phyloP scores from a whole-genome alignment of 1,140 invertebrate genomes.

The Orchesella cincta region DNA sequence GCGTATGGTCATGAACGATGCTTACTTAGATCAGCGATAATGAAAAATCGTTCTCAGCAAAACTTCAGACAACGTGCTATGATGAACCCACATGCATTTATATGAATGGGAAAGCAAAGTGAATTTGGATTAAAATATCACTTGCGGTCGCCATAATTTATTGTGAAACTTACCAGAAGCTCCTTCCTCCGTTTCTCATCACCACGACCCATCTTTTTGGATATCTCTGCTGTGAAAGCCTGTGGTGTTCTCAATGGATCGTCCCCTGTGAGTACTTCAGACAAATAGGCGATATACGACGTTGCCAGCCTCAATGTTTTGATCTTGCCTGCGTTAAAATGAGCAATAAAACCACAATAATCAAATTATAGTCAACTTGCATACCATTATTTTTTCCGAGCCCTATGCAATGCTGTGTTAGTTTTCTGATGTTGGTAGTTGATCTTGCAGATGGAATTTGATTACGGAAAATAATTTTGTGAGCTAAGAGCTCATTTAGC shows the following conservation, averaged over 20 bases:
- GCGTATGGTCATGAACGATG: too few species aligned
- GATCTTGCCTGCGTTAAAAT: slow-evolving; percentile 69
- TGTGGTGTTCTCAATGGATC: slow-evolving; percentile 57
- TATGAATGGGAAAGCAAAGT: too few species aligned
- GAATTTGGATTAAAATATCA: too few species aligned
- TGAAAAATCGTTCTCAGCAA: background rate
- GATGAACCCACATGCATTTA: too few species aligned
- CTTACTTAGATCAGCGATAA: background rate
- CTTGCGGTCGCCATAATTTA: background rate
- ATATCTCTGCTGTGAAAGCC: slow-evolving; percentile 62
- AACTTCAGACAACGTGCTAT: too few species aligned
- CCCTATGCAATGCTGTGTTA: too few species aligned
- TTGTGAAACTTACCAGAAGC: slow-evolving; percentile 65
- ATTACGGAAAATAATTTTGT: too few species aligned
- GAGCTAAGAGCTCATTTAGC: background rate
- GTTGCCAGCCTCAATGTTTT: slow-evolving; percentile 87
- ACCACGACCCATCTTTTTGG: slow-evolving; percentile 54
- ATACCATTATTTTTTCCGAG: too few species aligned
- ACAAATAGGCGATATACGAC: slow-evolving; percentile 87
- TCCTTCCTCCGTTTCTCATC: slow-evolving; percentile 54
- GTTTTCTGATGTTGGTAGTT: background rate
- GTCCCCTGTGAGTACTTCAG: slow-evolving; percentile 64
- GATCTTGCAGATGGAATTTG: background rate
- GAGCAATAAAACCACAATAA: slow-evolving; percentile 53
- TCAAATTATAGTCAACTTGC: background rate